Base-by-base conservation (phyloP, 2,113 vertebrate genomes). In the Triplophysa siluroides region DNA sequence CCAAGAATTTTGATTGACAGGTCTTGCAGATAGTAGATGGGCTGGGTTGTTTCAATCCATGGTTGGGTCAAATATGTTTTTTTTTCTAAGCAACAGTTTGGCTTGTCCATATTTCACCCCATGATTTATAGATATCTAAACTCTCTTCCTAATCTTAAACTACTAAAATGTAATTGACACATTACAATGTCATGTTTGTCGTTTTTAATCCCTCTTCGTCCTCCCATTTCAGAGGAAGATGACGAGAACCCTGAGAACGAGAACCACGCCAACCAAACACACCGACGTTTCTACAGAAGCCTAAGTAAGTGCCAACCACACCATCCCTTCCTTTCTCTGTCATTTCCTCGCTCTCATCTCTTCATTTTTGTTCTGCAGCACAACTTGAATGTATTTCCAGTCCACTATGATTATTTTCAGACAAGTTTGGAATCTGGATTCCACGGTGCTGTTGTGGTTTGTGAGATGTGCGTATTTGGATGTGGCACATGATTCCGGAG, bases 391-490 rank as follows among this genome's bases (percentile, higher is more conserved):
- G 83, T 89, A 61, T 54, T 72, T 71, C 65, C 62, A 79, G 63
- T 79, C 64, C 75, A 24, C 58, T 43, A 38, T 10, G 83, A 88
- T 16, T 83, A 86, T 81, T 87, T 87, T 21, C 78, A 89, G 24
- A 13, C 74, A 65, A n/a, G 8, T 29, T 19, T 65, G 74, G 62
- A 56, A 72, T 74, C 66, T 50, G 23, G 75, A 47, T 85, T 89
- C 67, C 50, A 82, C 67, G 77, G 67, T 81, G 24, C 8, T 72
- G 43, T 74, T 62, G 70, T 61, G 45, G 26, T 45, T 43, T 81
- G 63, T 79, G 61, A 74, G 56, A 26, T 75, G 29, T 78, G n/a
- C 23, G 2, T 81, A n/a, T 83, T 10, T 45, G 8, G 41, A 43
- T 43, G 43, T 45, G 43, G 43, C 43, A 45, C 43, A 16, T 80